Evolutionary conservation across 2,113 vertebrate genomes (phyloP), one percentile per base, ranked within the genome.

Genomic region (Apodemus sylvaticus): DNA sequence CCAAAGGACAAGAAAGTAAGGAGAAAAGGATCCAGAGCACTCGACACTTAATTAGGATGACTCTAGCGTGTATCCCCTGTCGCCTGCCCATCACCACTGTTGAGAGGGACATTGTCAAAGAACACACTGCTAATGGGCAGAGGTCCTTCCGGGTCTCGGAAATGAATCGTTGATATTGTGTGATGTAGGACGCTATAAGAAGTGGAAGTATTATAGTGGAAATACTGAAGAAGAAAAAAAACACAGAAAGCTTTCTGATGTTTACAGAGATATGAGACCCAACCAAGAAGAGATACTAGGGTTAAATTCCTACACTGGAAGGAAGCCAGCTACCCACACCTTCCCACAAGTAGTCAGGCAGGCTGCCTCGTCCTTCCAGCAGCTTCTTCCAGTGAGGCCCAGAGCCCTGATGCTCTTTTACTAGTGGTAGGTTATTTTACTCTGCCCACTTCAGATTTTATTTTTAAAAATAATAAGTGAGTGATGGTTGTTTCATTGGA

Each of bases 181-280:
- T 17, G 0, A 0, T 0, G 26, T 66, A 51, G 7, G 31, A 2
- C 2, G 0, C 1, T 26, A 3, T 6, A 0, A 48, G 55, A 36
- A 64, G 39, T 8, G 17, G 55, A 14, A 20, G 36, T 31, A 34
- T 39, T 51, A 76, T 14, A 31, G 70, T 55, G 88, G 29, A 58
- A 78, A 87, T 14, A 34, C 55, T 39, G 53, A 62, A 3, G 17
- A 4, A 22, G 14, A 19, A 16, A 58, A 20, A 34, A 26, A 2
- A 9, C 6, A 2, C 60, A 17, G 53, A 66, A 53, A 76, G n/a
- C 20, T 29, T 68, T 31, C 85, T 83, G 3, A 1, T 22, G 16
- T 12, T 36, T 5, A 11, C 3, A 36, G 68, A 16, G 17, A 36
- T n/a, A 10, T 12, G 19, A 53, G 74, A 70, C 58, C 62, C 45